Evolutionary conservation across 2,888 invertebrate species (phyloP).

Genomic region (Hydrotaea cyrtoneurina): DNA sequence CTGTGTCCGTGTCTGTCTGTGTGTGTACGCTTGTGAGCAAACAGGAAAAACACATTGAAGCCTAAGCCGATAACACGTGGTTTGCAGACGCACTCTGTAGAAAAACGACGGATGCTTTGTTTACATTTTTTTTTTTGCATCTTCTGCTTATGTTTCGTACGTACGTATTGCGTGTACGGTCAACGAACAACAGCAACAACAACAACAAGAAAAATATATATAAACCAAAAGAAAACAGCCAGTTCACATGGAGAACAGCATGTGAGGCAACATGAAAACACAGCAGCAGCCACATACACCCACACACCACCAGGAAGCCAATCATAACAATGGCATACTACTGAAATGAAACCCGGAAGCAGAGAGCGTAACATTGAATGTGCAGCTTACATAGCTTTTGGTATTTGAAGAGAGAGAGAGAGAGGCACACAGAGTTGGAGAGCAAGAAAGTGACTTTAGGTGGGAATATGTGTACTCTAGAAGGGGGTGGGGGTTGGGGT

Average conservation of each 20-base stretch:
- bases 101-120: conserved; percentile 44
- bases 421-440: background rate
- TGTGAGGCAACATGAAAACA: background rate
- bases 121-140: conserved; percentile 44
- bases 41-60: background rate
- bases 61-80: conserved; percentile 58
- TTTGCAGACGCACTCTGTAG: conserved; percentile 52
- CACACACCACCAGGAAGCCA: background rate
- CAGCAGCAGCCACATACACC: conserved; percentile 5
- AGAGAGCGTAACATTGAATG: conserved; percentile 41
- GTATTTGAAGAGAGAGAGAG: conserved; percentile 2
- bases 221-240: background rate
- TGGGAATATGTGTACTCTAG: no score
- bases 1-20: no score
- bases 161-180: conserved; percentile 47
- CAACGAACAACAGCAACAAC: conserved; percentile 42
- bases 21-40: background rate
- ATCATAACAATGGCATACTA: conserved; percentile 8
- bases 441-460: no score
- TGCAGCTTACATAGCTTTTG: conserved; percentile 19
- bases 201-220: no score
- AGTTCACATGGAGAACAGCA: background rate
- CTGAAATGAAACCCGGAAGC: conserved; percentile 46
- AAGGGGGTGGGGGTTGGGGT: background rate
- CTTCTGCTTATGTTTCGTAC: background rate